phyloP scores from a whole-genome alignment of 2,888 invertebrate species.

The Piscicola geometra region DNA sequence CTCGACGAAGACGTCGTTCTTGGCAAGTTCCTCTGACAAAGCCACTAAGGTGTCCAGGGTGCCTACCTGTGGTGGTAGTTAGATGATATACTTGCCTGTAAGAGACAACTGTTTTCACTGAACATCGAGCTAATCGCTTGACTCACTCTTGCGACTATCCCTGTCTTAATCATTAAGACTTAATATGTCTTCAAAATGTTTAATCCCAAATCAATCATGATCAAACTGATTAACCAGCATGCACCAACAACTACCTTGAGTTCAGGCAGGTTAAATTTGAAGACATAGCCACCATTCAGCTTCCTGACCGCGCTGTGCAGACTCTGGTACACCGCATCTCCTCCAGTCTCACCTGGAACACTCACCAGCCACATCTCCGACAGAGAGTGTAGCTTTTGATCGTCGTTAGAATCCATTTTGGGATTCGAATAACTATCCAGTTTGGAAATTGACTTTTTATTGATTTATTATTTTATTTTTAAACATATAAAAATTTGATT shows the following conservation, averaged over 20 bases:
- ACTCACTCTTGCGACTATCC: no score
- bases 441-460: neutral
- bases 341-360: slow-evolving; percentile 23
- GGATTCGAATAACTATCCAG: neutral
- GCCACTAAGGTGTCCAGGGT: slow-evolving; percentile 32
- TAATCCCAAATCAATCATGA: no score
- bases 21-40: slow-evolving; percentile 33
- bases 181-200: no score
- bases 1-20: slow-evolving; percentile 30
- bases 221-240: no score
- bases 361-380: slow-evolving; percentile 20
- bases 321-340: slow-evolving; percentile 24
- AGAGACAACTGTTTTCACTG: no score
- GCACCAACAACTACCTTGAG: no score
- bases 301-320: slow-evolving; percentile 24
- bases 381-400: neutral
- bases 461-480: no score
- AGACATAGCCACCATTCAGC: slow-evolving; percentile 23
- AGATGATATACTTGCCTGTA: no score
- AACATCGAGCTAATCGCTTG: no score
- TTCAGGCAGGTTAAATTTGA: slow-evolving; percentile 35
- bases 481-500: no score
- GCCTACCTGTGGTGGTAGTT: slow-evolving; percentile 30
- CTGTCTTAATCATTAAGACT: no score
- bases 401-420: neutral